Percentiles rank a stretch among this genome's conserved stretches.
phyloP scores from a whole-genome alignment of 2,888 invertebrate species.

The Aelia acuminata region DNA sequence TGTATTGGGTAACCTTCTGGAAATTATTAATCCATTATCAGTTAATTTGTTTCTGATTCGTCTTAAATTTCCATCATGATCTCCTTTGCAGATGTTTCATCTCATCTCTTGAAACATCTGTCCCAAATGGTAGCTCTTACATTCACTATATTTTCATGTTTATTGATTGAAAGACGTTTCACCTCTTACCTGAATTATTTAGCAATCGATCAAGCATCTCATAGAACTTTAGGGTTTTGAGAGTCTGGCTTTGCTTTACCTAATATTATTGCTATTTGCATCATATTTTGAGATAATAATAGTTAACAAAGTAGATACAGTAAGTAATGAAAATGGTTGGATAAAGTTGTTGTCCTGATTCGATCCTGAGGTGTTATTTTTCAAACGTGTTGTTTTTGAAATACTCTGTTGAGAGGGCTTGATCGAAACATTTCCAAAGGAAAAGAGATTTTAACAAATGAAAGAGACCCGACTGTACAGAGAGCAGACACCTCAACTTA shows the following conservation, averaged over 20 bases:
- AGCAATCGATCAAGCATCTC: no score
- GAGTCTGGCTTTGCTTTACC: no score
- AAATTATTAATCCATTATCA: constrained; percentile 2
- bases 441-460: not conserved
- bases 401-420: not conserved
- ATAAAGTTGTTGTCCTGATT: no score
- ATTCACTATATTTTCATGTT: no score
- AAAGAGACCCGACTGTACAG: not conserved
- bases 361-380: not conserved
- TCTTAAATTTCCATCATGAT: not conserved
- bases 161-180: no score
- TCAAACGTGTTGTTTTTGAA: not conserved
- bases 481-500: not conserved
- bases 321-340: no score
- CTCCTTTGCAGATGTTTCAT: not conserved
- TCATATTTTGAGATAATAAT: no score
- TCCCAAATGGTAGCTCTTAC: not conserved
- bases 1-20: not conserved
- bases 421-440: not conserved
- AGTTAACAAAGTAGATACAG: no score
- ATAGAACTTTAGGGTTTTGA: no score
- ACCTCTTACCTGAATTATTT: no score
- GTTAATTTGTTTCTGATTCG: constrained; percentile 25
- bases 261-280: no score
- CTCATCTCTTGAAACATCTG: not conserved